These are phyloP conservation scores for Hypanus sabinus DNA, from an alignment of 2,113 vertebrate genomes.

Conservation along the genomic window DNA sequence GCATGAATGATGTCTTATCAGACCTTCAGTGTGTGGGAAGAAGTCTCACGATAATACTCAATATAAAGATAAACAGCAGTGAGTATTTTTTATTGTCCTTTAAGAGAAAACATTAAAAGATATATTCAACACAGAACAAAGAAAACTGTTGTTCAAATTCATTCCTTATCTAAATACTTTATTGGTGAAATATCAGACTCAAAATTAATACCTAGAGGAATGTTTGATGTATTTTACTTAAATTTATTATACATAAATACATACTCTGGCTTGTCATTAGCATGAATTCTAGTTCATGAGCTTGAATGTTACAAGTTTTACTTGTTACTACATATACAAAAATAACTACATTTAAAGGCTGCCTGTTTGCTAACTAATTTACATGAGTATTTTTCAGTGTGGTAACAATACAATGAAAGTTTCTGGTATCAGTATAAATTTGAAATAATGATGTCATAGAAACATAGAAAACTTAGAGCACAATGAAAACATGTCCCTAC, in stretches of 20 bases:
- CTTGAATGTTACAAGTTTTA: background rate
- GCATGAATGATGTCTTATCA: slow-evolving; percentile 14
- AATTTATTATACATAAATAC: background rate
- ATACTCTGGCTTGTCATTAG: background rate
- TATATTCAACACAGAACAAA: background rate
- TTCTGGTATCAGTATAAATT: background rate
- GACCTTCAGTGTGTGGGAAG: slow-evolving; percentile 19
- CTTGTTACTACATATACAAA: background rate
- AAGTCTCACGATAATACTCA: slow-evolving; percentile 19
- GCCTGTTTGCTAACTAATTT: background rate
- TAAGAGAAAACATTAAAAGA: slow-evolving; percentile 21
- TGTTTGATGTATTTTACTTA: background rate
- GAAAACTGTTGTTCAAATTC: background rate
- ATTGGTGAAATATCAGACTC: background rate
- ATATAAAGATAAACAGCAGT: background rate
- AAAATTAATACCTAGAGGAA: background rate
- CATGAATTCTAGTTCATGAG: background rate
- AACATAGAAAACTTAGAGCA: too few relatives aligned
- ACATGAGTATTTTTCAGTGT: background rate
- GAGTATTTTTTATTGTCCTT: slow-evolving; percentile 1
- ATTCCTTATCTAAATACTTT: background rate
- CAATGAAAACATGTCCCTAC: too few relatives aligned
- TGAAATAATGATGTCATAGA: background rate
- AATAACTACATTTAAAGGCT: background rate
- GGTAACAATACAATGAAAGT: background rate